Evolutionary conservation across 1,140 invertebrate genomes (phyloP), one percentile per base, ranked within the genome.

Genomic region (Drosophila novamexicana): DNA sequence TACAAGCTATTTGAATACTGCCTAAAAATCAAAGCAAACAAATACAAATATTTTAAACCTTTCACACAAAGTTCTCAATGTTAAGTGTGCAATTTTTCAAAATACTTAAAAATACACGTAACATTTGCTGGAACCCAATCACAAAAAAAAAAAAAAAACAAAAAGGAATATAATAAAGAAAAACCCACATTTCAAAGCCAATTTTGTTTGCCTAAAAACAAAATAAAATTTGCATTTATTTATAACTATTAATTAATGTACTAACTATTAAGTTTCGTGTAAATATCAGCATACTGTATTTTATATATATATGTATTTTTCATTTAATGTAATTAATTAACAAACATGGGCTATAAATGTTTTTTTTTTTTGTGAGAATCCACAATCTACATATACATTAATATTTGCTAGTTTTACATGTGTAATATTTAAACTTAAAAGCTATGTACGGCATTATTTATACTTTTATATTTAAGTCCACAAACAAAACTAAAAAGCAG

Each of bases 401-500:
- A 64, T 59, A 69, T 63, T 57, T 62, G 32, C 50, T 74, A 74
- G 70, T 61, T 73, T 73, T 61, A 75, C 53, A 62, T 64, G 67
- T 64, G 67, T 70, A 68, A 57, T 57, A 64, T 64, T 70, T 58
- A 64, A 45, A 34, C 36, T 18, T 32, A 74, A 47, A 67, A 7
- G 45, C 42, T 56, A 67, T 59, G 45, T 58, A 57, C 44, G 56
- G 36, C 49, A 79, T 64, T 86, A 86, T 88, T 88, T 79, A 88
- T 86, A 86, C 76, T 76, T 79, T 88, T 79, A 58, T 42, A 71
- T 69, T 77, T 86, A 85, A 81, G 82, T 72, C 47, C 76, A 67
- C 69, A 67, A 50, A 49, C 14, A 49, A 32, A 44, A 12, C 50
- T 52, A 64, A 47, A 68, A 67, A 52, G 12, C 45, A 75, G 71